Evolutionary conservation across 1,140 invertebrate genomes (phyloP).

Genomic region (Lasaia peninsularis): DNA sequence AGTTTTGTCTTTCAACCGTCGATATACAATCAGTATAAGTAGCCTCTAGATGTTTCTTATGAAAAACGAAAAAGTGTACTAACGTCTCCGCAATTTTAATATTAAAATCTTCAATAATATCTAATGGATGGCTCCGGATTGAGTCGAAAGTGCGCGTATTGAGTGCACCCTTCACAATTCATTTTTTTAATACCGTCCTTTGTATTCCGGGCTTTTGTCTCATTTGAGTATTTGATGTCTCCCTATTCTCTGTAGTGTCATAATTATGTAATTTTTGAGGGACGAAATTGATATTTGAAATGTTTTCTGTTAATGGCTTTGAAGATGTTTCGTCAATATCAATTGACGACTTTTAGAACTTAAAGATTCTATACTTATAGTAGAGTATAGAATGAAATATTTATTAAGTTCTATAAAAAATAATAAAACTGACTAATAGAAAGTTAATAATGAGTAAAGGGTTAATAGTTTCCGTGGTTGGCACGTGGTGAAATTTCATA

Average conservation of each 20-base stretch:
- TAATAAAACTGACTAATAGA: no score
- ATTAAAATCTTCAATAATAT: conserved; percentile 79
- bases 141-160: conserved; percentile 53
- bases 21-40: background rate
- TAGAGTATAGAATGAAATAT: no score
- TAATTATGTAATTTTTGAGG: conserved; percentile 61
- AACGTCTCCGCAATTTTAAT: conserved; percentile 70
- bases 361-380: no score
- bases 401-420: no score
- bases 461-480: no score
- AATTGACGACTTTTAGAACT: background rate
- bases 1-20: no score
- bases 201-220: conserved; percentile 64
- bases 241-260: conserved; percentile 59
- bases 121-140: conserved; percentile 74
- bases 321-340: background rate
- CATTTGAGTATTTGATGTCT: conserved; percentile 64
- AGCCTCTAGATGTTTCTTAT: background rate
- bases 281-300: conserved; percentile 42
- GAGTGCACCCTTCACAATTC: conserved; percentile 53
- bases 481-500: no score
- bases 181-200: conserved; percentile 59
- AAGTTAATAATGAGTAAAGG: no score
- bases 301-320: conserved; percentile 37
- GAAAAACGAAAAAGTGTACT: conserved; percentile 19